These are phyloP conservation scores for Euclidia mi DNA, from an alignment of 2,888 invertebrate species.

Conservation along the genomic window DNA sequence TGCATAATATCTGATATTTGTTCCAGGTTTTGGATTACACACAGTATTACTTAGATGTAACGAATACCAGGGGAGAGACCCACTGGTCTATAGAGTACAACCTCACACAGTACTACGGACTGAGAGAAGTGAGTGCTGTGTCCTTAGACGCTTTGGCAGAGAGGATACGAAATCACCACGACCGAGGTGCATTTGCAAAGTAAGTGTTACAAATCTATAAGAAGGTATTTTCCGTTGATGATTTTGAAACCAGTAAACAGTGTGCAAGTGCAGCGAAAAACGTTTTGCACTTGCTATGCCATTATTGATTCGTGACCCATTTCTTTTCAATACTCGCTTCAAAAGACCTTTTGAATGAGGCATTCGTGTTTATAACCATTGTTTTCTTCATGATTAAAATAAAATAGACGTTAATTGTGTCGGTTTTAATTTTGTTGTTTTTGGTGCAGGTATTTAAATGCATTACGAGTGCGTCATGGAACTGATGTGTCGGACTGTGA, in stretches of 20 bases:
- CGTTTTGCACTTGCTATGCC: constrained; percentile 10
- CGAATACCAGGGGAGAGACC: constrained; percentile 91
- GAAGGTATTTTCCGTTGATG: no score
- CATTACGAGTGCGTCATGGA: constrained; percentile 93
- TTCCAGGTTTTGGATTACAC: constrained; percentile 95
- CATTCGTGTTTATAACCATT: background rate
- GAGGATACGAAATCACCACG: constrained; percentile 93
- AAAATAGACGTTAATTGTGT: no score
- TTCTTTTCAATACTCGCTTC: constrained; percentile 7
- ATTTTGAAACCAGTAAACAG: no score
- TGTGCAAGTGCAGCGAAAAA: no score
- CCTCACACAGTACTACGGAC: constrained; percentile 95
- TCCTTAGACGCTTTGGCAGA: constrained; percentile 95
- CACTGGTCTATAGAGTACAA: constrained; percentile 97
- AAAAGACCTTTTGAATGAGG: constrained; percentile 2
- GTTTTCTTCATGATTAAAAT: background rate
- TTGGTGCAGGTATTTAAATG: constrained; percentile 92
- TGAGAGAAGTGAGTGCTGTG: constrained; percentile 94
- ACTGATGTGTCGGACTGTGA: constrained; percentile 90
- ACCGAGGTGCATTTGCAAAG: constrained; percentile 93
- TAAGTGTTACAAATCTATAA: constrained; percentile 76
- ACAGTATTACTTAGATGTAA: constrained; percentile 97
- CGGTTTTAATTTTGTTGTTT: background rate
- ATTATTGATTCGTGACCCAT: constrained; percentile 17
- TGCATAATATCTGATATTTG: constrained; percentile 16